A percentile compares a stretch with the other conserved stretches of the same genome.
These are phyloP conservation scores for Latrodectus hesperus DNA, from an alignment of 2,888 invertebrate genomes.

Conservation along the genomic window DNA sequence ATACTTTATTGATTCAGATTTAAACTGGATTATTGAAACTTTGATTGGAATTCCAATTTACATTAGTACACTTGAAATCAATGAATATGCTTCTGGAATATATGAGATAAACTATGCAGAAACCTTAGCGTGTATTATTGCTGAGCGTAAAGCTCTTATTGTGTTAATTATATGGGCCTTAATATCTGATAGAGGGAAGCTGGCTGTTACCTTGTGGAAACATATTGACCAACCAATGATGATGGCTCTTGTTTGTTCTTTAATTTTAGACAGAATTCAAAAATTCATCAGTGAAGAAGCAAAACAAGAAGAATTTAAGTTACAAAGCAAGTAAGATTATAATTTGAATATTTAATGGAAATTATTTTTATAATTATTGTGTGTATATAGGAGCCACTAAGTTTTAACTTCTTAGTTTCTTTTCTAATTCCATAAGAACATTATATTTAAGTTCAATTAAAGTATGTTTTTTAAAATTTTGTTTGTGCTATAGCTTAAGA, in stretches of 20 bases:
- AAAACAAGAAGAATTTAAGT: slow-evolving; percentile 70
- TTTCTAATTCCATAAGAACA: no score
- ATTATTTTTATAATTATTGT: not conserved
- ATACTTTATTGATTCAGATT: slow-evolving; percentile 71
- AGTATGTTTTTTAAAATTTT: not conserved
- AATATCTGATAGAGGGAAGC: slow-evolving; percentile 71
- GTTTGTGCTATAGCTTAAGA: no score
- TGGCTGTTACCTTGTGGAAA: slow-evolving; percentile 72
- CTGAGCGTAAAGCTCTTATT: slow-evolving; percentile 71
- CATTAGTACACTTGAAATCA: slow-evolving; percentile 73
- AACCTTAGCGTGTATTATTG: slow-evolving; percentile 34
- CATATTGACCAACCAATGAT: slow-evolving; percentile 72
- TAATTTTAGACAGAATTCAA: slow-evolving; percentile 69
- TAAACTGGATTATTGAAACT: slow-evolving; percentile 72
- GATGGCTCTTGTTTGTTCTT: slow-evolving; percentile 71
- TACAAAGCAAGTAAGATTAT: slow-evolving; percentile 68
- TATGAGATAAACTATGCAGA: slow-evolving; percentile 56
- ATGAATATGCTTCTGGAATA: slow-evolving; percentile 72
- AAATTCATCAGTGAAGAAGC: slow-evolving; percentile 70
- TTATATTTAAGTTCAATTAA: not conserved
- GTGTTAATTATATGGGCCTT: slow-evolving; percentile 72
- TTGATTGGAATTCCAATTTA: slow-evolving; percentile 73
- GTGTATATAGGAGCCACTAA: not conserved
- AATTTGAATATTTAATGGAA: not conserved
- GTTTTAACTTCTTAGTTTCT: no score